Evolutionary conservation across 23 tunicate species (phyloP).

Genomic region (Ciona savignyi): DNA sequence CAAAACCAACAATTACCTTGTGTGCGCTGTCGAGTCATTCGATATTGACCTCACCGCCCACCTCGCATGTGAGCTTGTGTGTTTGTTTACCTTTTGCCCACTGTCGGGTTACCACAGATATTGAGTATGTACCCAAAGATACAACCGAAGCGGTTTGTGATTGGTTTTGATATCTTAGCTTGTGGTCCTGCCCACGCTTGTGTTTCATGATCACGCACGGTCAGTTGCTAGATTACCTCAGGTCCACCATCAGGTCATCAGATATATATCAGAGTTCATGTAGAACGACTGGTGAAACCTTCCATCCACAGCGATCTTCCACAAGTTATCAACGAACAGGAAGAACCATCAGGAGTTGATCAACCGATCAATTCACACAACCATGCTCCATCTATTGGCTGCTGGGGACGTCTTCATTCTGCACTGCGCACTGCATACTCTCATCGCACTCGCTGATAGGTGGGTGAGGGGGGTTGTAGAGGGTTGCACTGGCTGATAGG

Average conservation of each 20-base stretch:
- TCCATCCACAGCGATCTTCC: conserved; percentile 46
- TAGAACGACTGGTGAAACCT: too few species aligned
- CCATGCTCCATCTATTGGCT: conserved; percentile 30
- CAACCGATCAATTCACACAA: conserved; percentile 24
- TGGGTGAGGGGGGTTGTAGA: too few species aligned
- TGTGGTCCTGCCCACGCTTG: too few species aligned
- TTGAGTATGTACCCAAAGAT: too few species aligned
- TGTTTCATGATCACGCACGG: too few species aligned
- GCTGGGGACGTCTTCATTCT: conserved; percentile 61
- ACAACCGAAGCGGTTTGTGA: too few species aligned
- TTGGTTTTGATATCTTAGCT: too few species aligned
- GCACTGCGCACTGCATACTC: conserved; percentile 60
- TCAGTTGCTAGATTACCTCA: too few species aligned
- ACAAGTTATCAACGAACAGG: conserved; percentile 27
- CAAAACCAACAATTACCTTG: conserved; percentile 37
- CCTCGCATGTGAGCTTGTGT: conserved; percentile 23
- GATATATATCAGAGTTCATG: too few species aligned
- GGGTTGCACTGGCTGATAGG: too few species aligned
- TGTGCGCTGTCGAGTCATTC: conserved; percentile 35
- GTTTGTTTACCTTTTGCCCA: background rate
- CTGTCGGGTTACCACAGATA: too few species aligned
- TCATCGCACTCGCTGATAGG: conserved; percentile 54
- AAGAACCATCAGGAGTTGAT: conserved; percentile 26
- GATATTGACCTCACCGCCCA: conserved; percentile 43
- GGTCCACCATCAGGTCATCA: background rate